Evolutionary conservation across 2,113 vertebrate genomes (phyloP), one percentile per base, ranked within the genome.

Genomic region (Benitochromis conjunctus): DNA sequence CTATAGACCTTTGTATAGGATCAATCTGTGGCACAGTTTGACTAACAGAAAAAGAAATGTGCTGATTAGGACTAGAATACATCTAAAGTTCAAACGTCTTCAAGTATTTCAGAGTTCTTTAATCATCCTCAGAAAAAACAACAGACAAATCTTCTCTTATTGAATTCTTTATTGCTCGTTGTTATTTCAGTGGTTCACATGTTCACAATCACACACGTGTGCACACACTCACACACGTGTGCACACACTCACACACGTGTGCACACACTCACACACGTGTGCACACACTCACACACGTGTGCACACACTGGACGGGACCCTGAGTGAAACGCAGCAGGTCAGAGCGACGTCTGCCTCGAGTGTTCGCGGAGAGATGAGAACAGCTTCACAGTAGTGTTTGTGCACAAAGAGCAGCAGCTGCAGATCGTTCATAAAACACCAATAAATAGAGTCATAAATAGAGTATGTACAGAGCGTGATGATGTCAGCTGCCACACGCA

Each of bases 361-460:
- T 64, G 60, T 4, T 53, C 3, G 7, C 2, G 53, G 4, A 54
- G 53, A 21, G 64, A 46, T 9, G 7, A 69, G 36, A 43, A 16
- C n/a, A 46, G 38, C 5, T 71, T 71, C 66, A 46, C 66, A 71
- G 66, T 46, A 71, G 66, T 71, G 66, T 71, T 71, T 71, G 13
- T 71, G 66, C 38, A 71, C 66, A 71, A 1, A 46, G 66, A 46
- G 66, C 66, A 71, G 66, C 66, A n/a, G 51, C 48, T 51, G 2
- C 48, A 69, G 64, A 1, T 26, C 9, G 5, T 16, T 26, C 13
- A 18, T 71, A 7, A 71, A 71, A 71, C 66, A 71, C 46, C 26
- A 71, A 34, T 62, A 34, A 46, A 46, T 1, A 12, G 38, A 0
- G 13, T 26, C 13, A 71, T 71, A 18, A 71, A 71, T 0, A 26